Evolutionary conservation across 2,797 vertebrate genomes (phyloP), one percentile per base, ranked within the genome.

Genomic region (Gymnopithys bicolor): DNA sequence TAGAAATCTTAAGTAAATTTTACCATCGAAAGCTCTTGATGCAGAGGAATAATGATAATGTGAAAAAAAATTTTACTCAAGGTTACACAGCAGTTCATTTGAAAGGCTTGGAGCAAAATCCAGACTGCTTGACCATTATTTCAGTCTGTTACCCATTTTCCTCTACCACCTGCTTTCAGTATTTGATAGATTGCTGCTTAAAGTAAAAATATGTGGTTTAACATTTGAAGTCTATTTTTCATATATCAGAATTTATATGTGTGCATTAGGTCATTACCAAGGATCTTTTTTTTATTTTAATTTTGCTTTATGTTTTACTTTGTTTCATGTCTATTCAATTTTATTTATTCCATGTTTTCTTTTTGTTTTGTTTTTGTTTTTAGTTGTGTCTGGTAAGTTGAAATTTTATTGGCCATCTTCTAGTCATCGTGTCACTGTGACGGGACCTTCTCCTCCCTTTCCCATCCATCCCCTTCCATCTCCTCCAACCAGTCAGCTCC

Each of bases 341-440:
- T 96, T 98, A 98, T 97, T 98, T 98, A 98, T 97, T 97, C 97
- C 97, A 97, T 98, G 97, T 99, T 98, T 98, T 98, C 98, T 98
- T 98, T 98, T 98, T 98, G 98, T 98, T 98, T 97, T 98, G 96
- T 98, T 98, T 98, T 98, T 98, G 97, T 98, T 97, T 99, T 98
- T 99, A 99, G 99, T 99, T 98, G 96, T 99, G 97, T 99, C 99
- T 99, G 99, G 99, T 99, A 99, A 99, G 99, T 99, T 99, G 99
- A 99, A 98, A 98, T 99, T 98, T 99, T 99, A 98, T 98, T 99
- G 98, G 97, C 99, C 99, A 99, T 98, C 99, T 98, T 98, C 98
- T 98, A 98, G 98, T 98, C 98, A 98, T 97, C 98, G 98, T 98
- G 96, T 98, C 97, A 98, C 98, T 99, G 99, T 99, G 98, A 98